Conservation (phyloP, 2,113 vertebrate species). For the Paralichthys olivaceus region DNA sequence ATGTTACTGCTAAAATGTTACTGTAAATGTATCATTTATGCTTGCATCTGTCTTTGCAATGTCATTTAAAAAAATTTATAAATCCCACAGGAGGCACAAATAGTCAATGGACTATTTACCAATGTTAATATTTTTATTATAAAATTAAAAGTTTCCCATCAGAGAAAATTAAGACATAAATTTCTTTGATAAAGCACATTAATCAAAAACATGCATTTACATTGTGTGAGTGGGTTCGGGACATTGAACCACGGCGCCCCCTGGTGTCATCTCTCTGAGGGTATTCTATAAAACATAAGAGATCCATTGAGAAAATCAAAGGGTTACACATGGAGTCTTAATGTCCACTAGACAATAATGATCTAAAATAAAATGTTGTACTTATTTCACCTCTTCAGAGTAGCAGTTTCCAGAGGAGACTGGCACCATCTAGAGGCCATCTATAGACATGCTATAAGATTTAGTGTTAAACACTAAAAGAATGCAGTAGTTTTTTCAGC, state of each 20-base stretch:
- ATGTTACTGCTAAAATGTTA: too few species aligned
- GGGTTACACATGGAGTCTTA: background rate
- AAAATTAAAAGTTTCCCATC: background rate
- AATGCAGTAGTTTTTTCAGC: background rate
- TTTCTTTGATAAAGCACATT: too few species aligned
- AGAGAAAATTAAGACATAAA: too few species aligned
- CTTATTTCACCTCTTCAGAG: background rate
- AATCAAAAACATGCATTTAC: too few species aligned
- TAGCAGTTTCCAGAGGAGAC: background rate
- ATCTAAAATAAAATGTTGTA: background rate
- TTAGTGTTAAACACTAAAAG: background rate
- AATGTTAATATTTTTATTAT: background rate
- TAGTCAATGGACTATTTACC: background rate
- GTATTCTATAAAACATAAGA: background rate
- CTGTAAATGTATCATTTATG: too few species aligned
- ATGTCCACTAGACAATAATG: background rate
- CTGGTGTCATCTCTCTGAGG: background rate
- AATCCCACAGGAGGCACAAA: background rate
- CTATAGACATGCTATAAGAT: background rate
- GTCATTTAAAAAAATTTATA: background rate
- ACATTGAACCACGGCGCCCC: background rate
- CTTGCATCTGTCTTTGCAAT: too few species aligned
- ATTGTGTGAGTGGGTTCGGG: background rate
- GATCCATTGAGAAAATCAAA: background rate
- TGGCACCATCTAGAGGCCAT: slow-evolving; percentile 43